Percentiles rank a stretch among this genome's conserved stretches.
phyloP scores from a whole-genome alignment of 2,797 vertebrate species.

The Anguilla marmorata region DNA sequence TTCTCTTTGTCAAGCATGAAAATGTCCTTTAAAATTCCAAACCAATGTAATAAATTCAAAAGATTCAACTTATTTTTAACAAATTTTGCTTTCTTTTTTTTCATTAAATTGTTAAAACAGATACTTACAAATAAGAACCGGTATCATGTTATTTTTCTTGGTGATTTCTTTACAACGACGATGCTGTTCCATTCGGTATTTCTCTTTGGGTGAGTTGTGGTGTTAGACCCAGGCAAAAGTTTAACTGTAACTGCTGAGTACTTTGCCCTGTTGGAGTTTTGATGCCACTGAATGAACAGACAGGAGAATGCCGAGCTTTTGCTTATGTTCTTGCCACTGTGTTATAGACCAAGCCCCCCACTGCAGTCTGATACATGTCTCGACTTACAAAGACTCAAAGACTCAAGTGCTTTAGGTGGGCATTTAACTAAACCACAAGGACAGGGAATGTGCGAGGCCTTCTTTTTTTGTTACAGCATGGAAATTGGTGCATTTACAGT shows the following conservation, averaged over 20 bases:
- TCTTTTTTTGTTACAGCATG: no score
- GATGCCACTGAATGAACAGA: background rate
- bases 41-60: conserved; percentile 25
- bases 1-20: background rate
- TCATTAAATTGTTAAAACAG: conserved; percentile 27
- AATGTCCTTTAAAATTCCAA: conserved; percentile 23
- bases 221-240: background rate
- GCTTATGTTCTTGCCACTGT: background rate
- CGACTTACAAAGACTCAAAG: no score
- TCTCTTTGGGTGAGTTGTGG: background rate
- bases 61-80: conserved; percentile 15
- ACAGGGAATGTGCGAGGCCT: no score
- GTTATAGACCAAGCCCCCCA: background rate
- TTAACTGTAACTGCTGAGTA: background rate
- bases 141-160: background rate
- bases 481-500: no score
- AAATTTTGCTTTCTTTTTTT: background rate
- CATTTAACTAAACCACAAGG: no score
- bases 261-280: background rate
- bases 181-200: background rate
- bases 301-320: background rate
- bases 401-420: no score
- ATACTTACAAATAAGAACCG: background rate
- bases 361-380: background rate
- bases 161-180: background rate